phyloP scores from a whole-genome alignment of 37 sponge, comb jelly and placozoan species.

The Spongia lamella region DNA sequence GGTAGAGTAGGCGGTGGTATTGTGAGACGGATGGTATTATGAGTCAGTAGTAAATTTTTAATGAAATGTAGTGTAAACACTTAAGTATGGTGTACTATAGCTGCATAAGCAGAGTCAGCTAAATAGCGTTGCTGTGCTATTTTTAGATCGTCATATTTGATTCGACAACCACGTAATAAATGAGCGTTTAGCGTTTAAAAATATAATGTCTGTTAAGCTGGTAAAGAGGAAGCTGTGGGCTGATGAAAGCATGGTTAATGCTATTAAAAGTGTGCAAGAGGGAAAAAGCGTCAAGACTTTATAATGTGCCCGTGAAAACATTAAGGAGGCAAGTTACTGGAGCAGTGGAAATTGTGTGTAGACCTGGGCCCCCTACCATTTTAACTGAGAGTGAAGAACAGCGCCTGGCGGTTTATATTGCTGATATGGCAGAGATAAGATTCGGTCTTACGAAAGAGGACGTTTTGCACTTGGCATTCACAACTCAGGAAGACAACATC shows the following conservation, averaged over 20 bases:
- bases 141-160: no score
- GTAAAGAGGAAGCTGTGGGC: conserved; percentile 50
- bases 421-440: conserved; percentile 25
- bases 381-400: conserved; percentile 27
- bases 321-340: conserved; percentile 10
- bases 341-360: conserved; percentile 5
- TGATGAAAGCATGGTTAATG: conserved; percentile 31
- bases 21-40: no score
- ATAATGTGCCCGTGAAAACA: conserved; percentile 25
- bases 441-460: conserved; percentile 10
- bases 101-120: no score
- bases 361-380: conserved; percentile 15
- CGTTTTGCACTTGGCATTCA: conserved; percentile 18
- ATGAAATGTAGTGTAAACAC: no score
- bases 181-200: no score
- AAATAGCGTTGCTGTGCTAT: no score
- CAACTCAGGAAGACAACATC: conserved; percentile 16
- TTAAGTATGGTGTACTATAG: no score
- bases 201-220: conserved; percentile 7
- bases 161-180: no score
- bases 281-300: conserved; percentile 3
- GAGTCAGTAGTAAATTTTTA: no score
- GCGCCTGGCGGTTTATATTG: not conserved
- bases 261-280: conserved; percentile 22
- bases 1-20: no score